Evolutionary conservation across 2,888 invertebrate genomes (phyloP), one percentile per base, ranked within the genome.

Genomic region (Troilus luridus): DNA sequence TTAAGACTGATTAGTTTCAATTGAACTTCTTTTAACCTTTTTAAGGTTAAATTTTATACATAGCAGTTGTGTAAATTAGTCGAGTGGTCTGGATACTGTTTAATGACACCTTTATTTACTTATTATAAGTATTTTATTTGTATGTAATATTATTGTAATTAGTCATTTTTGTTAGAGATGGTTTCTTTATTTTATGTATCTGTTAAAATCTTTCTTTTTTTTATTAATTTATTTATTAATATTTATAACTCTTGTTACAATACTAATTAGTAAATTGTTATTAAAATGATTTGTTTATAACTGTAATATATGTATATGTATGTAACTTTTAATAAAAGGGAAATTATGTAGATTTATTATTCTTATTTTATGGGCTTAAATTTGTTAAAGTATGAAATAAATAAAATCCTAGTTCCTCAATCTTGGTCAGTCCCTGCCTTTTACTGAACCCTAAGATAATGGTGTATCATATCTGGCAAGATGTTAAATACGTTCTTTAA

Each of bases 291-390:
- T 85, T 85, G 85, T 85, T 85, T 85, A 56, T 85, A 54, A n/a
- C 56, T 85, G 85, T 85, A 85, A 56, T 56, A 85, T 85, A 85
- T 85, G 85, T 85, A 85, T 85, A 85, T 85, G 85, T 58, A n/a
- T 56, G 21, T 1, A 85, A 85, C 56, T 56, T 85, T 85, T 85
- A 85, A 85, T 85, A 85, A 85, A 85, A 56, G 85, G 56, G n/a
- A 85, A 85, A 85, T 85, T 56, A 58, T 85, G n/a, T 85, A 58
- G 85, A 56, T 85, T 41, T n/a, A 56, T 56, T 58, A 17, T 85
- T n/a, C 21, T 56, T 56, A 54, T 81, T 81, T 41, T 54, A 67
- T 10, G 19, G 11, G 17, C 24, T 72, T 72, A 41, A 41, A 41
- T 59, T 59, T 59, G 59, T 59, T 12, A 59, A 59, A 12, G 14